Conservation (phyloP, 2,888 invertebrate species). For the Leptinotarsa juncta region DNA sequence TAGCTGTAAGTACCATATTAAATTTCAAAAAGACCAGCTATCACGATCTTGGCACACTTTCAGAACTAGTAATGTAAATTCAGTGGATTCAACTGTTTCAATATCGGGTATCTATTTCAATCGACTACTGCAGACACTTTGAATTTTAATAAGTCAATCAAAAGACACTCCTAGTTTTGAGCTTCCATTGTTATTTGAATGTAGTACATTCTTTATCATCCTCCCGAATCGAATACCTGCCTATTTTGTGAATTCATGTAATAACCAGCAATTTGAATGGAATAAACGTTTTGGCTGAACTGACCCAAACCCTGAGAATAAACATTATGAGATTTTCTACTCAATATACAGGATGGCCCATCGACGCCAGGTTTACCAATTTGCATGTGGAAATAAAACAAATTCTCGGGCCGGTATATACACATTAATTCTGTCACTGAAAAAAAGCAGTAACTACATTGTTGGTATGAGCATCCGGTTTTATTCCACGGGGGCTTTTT, state of each 20-base stretch:
- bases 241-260: background rate
- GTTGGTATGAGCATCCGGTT: too few species aligned
- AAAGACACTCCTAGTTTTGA: slow-evolving; percentile 30
- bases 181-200: slow-evolving; percentile 23
- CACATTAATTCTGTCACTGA: too few species aligned
- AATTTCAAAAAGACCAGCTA: background rate
- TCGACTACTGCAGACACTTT: slow-evolving; percentile 26
- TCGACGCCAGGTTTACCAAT: too few species aligned
- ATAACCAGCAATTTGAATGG: background rate
- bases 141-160: slow-evolving; percentile 37
- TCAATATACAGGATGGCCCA: too few species aligned
- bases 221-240: background rate
- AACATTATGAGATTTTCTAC: too few species aligned
- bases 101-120: slow-evolving; percentile 25
- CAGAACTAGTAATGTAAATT: slow-evolving; percentile 7
- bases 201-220: background rate
- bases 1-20: slow-evolving; percentile 15
- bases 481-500: too few species aligned
- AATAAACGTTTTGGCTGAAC: too few species aligned
- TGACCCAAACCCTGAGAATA: too few species aligned
- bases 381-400: too few species aligned
- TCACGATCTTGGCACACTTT: slow-evolving; percentile 15
- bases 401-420: too few species aligned
- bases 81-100: slow-evolving; percentile 9
- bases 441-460: too few species aligned